Conservation (phyloP, 2,888 invertebrate species). For the Pterostichus madidus region DNA sequence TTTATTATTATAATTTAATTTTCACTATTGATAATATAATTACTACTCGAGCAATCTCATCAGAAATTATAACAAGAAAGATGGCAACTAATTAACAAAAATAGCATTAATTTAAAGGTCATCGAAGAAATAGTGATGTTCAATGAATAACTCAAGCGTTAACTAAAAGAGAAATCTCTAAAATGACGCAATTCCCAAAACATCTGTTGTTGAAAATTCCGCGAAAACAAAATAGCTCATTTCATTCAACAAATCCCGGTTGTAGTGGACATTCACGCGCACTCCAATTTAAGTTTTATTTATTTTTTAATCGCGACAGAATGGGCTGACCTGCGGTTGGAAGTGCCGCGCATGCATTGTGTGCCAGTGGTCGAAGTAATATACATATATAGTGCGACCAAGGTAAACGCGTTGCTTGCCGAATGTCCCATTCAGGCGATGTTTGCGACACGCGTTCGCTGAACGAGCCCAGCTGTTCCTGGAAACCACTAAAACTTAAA, state of each 20-base stretch:
- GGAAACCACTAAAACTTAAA: slow-evolving; percentile 41
- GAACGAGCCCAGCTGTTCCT: slow-evolving; percentile 48
- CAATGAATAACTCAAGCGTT: background rate
- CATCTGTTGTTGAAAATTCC: slow-evolving; percentile 34
- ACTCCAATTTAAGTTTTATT: slow-evolving; percentile 6
- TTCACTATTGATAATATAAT: background rate
- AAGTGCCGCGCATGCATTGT: slow-evolving; percentile 5
- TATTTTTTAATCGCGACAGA: slow-evolving; percentile 11
- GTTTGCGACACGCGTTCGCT: slow-evolving; percentile 46
- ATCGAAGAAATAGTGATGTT: background rate
- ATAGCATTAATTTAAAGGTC: background rate
- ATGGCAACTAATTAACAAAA: background rate
- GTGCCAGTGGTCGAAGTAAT: slow-evolving; percentile 24
- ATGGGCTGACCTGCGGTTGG: background rate
- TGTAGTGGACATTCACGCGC: slow-evolving; percentile 18
- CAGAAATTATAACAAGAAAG: background rate
- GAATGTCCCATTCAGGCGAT: slow-evolving; percentile 49
- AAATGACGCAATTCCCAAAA: slow-evolving; percentile 28
- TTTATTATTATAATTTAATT: slow-evolving; percentile 25
- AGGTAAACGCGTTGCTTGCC: slow-evolving; percentile 25
- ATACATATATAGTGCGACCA: slow-evolving; percentile 55
- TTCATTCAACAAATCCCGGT: slow-evolving; percentile 18
- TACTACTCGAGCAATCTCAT: background rate
- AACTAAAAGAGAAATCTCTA: slow-evolving; percentile 34
- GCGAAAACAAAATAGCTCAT: slow-evolving; percentile 14